phyloP scores from a whole-genome alignment of 1,140 invertebrate species.

The Frieseomelitta varia region DNA sequence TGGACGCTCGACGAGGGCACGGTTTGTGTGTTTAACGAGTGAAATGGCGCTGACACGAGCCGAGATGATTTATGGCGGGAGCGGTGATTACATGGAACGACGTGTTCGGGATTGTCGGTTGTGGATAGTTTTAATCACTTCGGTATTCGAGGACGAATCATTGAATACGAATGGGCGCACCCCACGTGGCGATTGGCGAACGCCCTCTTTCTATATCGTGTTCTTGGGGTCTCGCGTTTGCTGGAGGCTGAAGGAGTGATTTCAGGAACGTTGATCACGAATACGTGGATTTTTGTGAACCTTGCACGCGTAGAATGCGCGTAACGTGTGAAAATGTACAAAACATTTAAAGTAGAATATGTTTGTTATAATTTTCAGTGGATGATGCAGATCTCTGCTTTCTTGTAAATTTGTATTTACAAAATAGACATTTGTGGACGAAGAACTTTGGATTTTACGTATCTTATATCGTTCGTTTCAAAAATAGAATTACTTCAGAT shows the following conservation, averaged over 20 bases:
- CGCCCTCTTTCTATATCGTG: too few relatives aligned
- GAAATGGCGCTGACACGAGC: slow-evolving; percentile 32
- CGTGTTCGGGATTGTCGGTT: slow-evolving; percentile 39
- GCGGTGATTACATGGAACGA: slow-evolving; percentile 32
- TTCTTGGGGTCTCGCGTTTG: neutral
- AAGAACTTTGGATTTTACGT: too few relatives aligned
- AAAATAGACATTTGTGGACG: too few relatives aligned
- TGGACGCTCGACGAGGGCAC: neutral
- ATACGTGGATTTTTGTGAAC: too few relatives aligned
- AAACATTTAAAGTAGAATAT: too few relatives aligned
- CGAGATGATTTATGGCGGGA: slow-evolving; percentile 23
- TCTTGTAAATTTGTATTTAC: too few relatives aligned
- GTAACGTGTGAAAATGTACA: too few relatives aligned
- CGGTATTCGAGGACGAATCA: slow-evolving; percentile 26
- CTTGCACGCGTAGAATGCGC: too few relatives aligned
- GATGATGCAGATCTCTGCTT: too few relatives aligned
- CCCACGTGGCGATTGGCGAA: neutral
- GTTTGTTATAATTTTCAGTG: too few relatives aligned
- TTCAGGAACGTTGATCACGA: neutral
- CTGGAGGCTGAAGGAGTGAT: neutral
- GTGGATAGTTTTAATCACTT: slow-evolving; percentile 31
- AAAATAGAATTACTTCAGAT: too few relatives aligned
- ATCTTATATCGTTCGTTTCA: too few relatives aligned
- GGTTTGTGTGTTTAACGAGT: slow-evolving; percentile 47
- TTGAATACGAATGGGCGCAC: slow-evolving; percentile 18